These are phyloP conservation scores for Girardinus metallicus DNA, from an alignment of 2,797 vertebrate genomes.

Conservation along the genomic window DNA sequence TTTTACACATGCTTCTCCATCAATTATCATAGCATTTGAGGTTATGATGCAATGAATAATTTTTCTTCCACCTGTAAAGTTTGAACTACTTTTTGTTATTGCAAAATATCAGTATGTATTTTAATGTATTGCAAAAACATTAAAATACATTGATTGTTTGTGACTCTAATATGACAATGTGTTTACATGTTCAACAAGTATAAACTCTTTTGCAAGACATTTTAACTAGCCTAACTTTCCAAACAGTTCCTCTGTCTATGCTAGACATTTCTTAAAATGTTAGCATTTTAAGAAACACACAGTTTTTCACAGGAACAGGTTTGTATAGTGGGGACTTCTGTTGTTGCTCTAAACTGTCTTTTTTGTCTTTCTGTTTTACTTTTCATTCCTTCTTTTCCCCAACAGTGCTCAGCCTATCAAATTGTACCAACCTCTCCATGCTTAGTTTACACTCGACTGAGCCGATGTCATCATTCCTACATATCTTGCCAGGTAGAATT, in stretches of 20 bases:
- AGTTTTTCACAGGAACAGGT: conserved; percentile 38
- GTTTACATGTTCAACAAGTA: background rate
- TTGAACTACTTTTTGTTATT: background rate
- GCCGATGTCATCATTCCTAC: conserved; percentile 78
- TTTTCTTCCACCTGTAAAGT: background rate
- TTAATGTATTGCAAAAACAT: no score
- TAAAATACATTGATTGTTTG: background rate
- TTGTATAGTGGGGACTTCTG: conserved; percentile 18
- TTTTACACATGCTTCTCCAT: background rate
- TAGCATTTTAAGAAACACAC: no score
- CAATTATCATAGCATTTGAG: background rate
- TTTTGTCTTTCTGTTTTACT: conserved; percentile 31
- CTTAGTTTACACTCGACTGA: conserved; percentile 77
- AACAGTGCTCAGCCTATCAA: conserved; percentile 59
- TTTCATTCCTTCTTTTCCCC: conserved; percentile 20
- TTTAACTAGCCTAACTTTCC: background rate
- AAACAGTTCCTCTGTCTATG: background rate
- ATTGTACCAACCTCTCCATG: conserved; percentile 54
- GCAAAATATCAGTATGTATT: no score
- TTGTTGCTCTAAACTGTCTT: conserved; percentile 31
- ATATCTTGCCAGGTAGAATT: conserved; percentile 84
- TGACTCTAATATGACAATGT: background rate
- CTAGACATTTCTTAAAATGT: conserved; percentile 19
- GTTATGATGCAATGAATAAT: background rate
- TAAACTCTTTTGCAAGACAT: background rate